Evolutionary conservation across 2,797 vertebrate genomes (phyloP), one percentile per base, ranked within the genome.

Genomic region (Anniella stebbinsi): DNA sequence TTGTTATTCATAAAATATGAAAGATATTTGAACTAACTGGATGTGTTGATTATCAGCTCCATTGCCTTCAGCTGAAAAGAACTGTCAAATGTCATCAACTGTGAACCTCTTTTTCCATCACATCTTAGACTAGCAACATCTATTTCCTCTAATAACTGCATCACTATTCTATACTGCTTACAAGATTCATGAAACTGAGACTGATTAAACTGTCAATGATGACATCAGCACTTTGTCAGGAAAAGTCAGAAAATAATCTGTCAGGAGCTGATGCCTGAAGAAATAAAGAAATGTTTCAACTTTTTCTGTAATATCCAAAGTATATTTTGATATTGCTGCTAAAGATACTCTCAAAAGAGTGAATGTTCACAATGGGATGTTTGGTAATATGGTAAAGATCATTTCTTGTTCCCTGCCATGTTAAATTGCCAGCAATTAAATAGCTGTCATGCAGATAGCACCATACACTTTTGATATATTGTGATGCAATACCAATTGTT

Each of bases 41-140:
- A 87, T 92, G 91, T 66, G 87, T 28, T 91, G 92, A 95, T 93
- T 94, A 96, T 94, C 90, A 95, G 90, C 92, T 94, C 88, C 38
- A 67, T 30, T 86, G 93, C 84, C 73, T 95, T 86, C 76, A 89
- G 67, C 60, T 96, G 89, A 93, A 96, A 95, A 91, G 76, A 95
- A 87, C 78, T 95, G 94, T 94, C 94, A 95, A 80, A 91, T 80
- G 81, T 87, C 84, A 93, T 94, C 89, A 95, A 45, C 80, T 57
- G 48, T 84, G 83, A 95, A 76, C 54, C 66, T 94, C 78, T 93
- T 89, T 81, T 89, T 88, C 67, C 10, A 51, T 25, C 66, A 63
- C 54, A 91, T 89, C 88, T 87, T 88, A 95, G 92, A 93, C 33
- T 93, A 4, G 48, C 93, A 94, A 91, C 80, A 92, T 89, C 89